These are phyloP conservation scores for Enoplosus armatus DNA, from an alignment of 2,797 vertebrate species.

Conservation along the genomic window DNA sequence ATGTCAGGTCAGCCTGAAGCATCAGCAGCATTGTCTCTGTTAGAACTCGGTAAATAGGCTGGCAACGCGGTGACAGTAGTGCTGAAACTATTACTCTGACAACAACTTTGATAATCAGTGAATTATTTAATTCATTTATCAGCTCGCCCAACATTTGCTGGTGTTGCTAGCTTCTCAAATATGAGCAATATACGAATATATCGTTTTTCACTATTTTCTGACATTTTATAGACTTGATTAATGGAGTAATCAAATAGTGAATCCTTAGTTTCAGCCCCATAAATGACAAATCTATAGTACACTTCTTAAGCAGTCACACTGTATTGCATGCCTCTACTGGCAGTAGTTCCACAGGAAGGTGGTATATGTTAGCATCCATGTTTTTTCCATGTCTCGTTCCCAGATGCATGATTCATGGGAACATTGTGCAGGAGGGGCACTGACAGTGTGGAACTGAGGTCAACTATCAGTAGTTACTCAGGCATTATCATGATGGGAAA, in stretches of 20 bases:
- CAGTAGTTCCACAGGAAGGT: background rate
- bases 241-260: background rate
- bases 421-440: constrained; percentile 36
- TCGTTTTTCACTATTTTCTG: background rate
- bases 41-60: background rate
- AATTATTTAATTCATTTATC: background rate
- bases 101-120: background rate
- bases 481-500: constrained; percentile 48
- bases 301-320: background rate
- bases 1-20: background rate
- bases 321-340: background rate
- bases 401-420: constrained; percentile 64
- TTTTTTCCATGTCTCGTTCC: constrained; percentile 48
- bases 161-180: background rate
- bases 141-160: background rate
- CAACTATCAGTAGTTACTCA: constrained; percentile 41
- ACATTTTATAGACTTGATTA: background rate
- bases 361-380: background rate
- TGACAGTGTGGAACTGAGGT: constrained; percentile 47
- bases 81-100: background rate
- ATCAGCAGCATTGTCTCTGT: too few species aligned
- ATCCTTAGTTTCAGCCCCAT: background rate
- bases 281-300: background rate
- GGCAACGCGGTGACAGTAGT: background rate
- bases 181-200: background rate